A percentile compares a stretch with the other conserved stretches of the same genome.
These are phyloP conservation scores for Bothrops jararaca DNA, from an alignment of 2,113 vertebrate species.

Conservation along the genomic window DNA sequence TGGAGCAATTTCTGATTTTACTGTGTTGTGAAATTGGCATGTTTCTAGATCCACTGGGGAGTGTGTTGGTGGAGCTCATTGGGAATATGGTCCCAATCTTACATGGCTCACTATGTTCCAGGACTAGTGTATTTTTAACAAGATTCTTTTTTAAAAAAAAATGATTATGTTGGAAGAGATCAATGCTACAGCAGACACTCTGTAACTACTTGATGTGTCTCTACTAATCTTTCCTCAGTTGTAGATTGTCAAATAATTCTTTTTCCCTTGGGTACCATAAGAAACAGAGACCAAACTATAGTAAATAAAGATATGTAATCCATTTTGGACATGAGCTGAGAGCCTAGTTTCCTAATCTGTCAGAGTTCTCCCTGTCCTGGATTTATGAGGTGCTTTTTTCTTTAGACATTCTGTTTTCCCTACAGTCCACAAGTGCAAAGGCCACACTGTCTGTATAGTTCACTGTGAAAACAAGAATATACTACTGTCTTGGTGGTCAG, in stretches of 20 bases:
- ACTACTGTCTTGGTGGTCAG: neutral
- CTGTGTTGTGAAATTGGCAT: neutral
- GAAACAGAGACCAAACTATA: neutral
- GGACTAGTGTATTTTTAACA: neutral
- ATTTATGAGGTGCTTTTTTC: conserved; percentile 37
- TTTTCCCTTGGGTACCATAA: conserved; percentile 10
- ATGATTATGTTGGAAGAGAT: neutral
- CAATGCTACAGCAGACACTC: neutral
- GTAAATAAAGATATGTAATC: conserved; percentile 32
- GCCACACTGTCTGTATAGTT: neutral
- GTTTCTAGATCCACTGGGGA: neutral
- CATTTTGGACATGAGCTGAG: conserved; percentile 23
- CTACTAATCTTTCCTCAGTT: neutral
- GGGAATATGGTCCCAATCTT: neutral
- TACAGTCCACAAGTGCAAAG: conserved; percentile 19
- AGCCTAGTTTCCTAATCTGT: conserved; percentile 30
- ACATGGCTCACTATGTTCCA: neutral
- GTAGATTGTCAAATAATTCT: conserved; percentile 1
- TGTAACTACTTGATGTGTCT: conserved; percentile 1
- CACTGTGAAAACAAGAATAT: conserved; percentile 12
- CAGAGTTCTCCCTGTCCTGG: conserved; percentile 1
- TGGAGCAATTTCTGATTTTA: neutral
- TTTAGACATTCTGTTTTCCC: conserved; percentile 14
- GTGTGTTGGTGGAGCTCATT: neutral
- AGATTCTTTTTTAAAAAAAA: neutral